Conservation (phyloP, 2,113 vertebrate species). For the Delphinapterus leucas region DNA sequence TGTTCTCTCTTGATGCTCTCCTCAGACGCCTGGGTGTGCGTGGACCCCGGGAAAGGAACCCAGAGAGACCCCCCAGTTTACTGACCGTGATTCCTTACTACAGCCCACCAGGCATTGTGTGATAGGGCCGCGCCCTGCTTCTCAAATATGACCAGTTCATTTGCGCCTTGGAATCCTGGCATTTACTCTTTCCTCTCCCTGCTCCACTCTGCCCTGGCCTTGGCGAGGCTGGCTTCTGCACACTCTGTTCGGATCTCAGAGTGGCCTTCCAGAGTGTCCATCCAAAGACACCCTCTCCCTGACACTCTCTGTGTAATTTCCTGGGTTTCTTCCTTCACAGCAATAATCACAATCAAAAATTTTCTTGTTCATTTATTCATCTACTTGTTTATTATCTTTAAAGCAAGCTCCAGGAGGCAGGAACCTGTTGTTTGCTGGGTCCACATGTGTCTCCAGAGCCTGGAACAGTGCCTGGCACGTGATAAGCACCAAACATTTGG, state of each 20-base stretch:
- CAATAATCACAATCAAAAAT: background rate
- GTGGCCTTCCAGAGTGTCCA: background rate
- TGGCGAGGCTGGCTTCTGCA: background rate
- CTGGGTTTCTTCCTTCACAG: background rate
- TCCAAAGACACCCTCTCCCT: background rate
- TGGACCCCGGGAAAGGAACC: background rate
- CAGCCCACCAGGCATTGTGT: fast-evolving
- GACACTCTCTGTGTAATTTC: too few species aligned
- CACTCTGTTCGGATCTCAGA: background rate
- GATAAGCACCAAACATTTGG: background rate
- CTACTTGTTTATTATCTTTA: background rate
- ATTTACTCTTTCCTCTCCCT: background rate
- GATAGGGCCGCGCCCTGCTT: background rate
- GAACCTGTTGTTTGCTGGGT: background rate
- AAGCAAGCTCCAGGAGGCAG: background rate
- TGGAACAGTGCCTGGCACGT: background rate
- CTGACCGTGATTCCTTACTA: background rate
- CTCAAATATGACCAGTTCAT: background rate
- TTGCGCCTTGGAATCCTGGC: background rate
- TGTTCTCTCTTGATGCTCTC: background rate
- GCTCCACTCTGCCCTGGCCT: background rate
- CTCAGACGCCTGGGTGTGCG: background rate
- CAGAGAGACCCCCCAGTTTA: background rate
- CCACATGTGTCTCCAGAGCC: background rate
- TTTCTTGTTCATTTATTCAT: background rate